Evolutionary conservation across 2,113 vertebrate species (phyloP).

Genomic region (Rostratula benghalensis): DNA sequence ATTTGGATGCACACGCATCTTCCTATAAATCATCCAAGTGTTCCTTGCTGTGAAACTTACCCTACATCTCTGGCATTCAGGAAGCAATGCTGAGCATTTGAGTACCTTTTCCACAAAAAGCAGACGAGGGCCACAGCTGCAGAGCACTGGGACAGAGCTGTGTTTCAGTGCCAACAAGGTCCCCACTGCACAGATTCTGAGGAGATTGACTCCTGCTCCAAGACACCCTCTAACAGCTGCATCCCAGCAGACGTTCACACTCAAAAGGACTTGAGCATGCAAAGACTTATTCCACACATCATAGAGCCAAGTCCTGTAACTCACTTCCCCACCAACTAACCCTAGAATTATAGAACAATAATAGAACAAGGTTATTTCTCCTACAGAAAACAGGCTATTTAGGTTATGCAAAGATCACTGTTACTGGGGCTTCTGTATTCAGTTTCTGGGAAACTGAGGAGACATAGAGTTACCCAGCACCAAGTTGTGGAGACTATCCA

Average conservation of each 20-base stretch:
- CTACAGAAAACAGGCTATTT: neutral
- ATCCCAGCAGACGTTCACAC: neutral
- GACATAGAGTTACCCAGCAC: neutral
- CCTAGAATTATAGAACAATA: neutral
- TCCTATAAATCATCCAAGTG: neutral
- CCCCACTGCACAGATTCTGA: neutral
- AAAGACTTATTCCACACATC: neutral
- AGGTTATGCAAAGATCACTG: neutral
- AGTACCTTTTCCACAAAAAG: neutral
- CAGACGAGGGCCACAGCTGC: neutral
- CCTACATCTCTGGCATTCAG: too few species aligned
- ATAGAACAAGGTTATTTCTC: neutral
- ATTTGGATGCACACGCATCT: neutral
- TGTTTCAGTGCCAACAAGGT: neutral
- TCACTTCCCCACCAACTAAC: neutral
- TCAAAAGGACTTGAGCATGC: neutral
- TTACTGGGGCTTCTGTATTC: neutral
- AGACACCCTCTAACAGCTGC: accelerated
- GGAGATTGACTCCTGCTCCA: neutral
- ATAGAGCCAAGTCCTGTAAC: neutral
- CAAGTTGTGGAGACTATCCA: neutral
- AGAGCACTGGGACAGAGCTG: neutral
- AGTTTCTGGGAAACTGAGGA: neutral
- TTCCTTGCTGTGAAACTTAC: neutral
- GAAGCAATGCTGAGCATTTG: neutral